phyloP scores from a whole-genome alignment of 2,113 vertebrate species.

The Cyanoderma ruficeps region DNA sequence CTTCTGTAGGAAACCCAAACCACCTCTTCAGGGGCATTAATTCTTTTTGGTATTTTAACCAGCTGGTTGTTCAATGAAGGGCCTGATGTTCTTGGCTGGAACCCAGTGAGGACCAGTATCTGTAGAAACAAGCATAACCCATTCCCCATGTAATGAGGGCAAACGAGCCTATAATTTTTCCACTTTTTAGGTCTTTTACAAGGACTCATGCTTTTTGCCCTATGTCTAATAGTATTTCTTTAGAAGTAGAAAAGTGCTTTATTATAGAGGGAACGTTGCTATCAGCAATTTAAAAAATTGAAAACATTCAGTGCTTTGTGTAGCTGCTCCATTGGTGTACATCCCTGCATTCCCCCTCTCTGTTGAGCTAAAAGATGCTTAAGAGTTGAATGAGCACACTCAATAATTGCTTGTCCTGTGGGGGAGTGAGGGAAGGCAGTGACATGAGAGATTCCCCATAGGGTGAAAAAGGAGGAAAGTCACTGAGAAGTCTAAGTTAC shows the following conservation, averaged over 20 bases:
- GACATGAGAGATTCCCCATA: background rate
- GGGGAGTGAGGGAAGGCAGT: background rate
- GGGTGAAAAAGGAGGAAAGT: background rate
- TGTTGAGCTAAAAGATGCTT: no score
- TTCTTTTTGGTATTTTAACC: background rate
- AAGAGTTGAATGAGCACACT: background rate
- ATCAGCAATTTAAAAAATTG: background rate
- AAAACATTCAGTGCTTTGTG: background rate
- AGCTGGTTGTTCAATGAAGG: background rate
- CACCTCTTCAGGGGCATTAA: background rate
- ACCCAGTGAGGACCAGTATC: fast-evolving
- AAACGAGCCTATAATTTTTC: background rate
- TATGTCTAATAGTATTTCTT: background rate
- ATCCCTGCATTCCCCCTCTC: background rate
- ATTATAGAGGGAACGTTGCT: background rate
- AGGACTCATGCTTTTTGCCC: background rate
- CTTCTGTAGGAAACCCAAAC: background rate
- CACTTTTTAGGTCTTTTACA: background rate
- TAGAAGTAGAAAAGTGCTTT: background rate
- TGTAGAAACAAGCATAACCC: background rate
- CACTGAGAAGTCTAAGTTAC: background rate
- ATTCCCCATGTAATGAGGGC: background rate
- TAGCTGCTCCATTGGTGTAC: background rate
- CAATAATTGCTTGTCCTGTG: background rate
- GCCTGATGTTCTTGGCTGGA: background rate